Percentiles rank a stretch among this genome's conserved stretches.
Evolutionary conservation across 2,113 vertebrate genomes (phyloP).

Genomic region (Etheostoma cragini): DNA sequence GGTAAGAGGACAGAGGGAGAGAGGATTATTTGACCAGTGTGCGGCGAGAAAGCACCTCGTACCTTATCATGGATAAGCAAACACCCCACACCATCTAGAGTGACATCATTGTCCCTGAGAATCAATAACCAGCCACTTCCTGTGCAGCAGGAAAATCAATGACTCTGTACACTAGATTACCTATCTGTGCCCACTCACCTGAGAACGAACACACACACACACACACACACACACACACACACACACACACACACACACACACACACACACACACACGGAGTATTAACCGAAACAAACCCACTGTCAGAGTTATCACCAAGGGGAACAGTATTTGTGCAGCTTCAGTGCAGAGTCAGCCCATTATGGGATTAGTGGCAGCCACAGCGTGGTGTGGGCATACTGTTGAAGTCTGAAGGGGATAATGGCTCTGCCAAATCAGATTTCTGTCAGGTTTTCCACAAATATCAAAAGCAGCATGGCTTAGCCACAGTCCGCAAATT

Average conservation of each 20-base stretch:
- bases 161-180: constrained; percentile 80
- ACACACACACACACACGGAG: not conserved
- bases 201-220: constrained; percentile 43
- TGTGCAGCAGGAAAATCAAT: constrained; percentile 76
- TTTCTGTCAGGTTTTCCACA: constrained; percentile 71
- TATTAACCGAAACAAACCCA: constrained; percentile 62
- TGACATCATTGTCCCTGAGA: constrained; percentile 81
- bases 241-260: no score
- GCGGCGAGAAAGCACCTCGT: constrained; percentile 61
- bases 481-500: constrained; percentile 52
- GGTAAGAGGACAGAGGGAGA: constrained; percentile 58
- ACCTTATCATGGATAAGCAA: constrained; percentile 82
- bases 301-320: constrained; percentile 62
- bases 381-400: constrained; percentile 48
- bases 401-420: constrained; percentile 70
- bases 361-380: constrained; percentile 75
- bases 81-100: constrained; percentile 72
- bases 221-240: constrained; percentile 36
- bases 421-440: constrained; percentile 71
- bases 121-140: constrained; percentile 83
- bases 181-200: constrained; percentile 78
- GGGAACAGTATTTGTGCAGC: constrained; percentile 63
- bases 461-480: constrained; percentile 40
- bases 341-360: constrained; percentile 72
- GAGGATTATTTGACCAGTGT: constrained; percentile 76